Base-by-base conservation (phyloP, 2,113 vertebrate species). In the Rhinogobius similis region DNA sequence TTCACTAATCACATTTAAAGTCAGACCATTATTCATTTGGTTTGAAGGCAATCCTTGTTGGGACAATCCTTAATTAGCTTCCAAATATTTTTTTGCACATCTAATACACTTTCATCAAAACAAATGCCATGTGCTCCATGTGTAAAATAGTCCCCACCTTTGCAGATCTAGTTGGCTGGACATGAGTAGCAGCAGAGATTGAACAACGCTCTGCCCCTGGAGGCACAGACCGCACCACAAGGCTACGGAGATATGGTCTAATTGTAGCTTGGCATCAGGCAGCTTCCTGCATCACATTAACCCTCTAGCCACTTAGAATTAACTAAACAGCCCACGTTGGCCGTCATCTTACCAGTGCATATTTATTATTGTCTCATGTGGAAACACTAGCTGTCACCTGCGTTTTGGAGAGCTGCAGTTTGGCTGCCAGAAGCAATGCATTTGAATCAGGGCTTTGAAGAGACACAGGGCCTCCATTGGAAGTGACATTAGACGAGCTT, bases 401-500 rank as follows among this genome's bases (percentile, higher is more conserved):
- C 6, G 2, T 24, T 59, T 36, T 77, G 46, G 62, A 73, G 75
- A 81, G 48, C 61, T 44, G 65, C 59, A 53, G 21, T 74, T 83
- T 75, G 2, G 76, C 23, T 76, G 71, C 77, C 75, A 63, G 64
- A 62, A 68, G 72, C 58, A 12, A 67, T 29, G 2, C 55, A 53
- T 23, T 77, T 65, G 63, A 77, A 77, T 83, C 55, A 26, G 14
- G 24, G 24, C 66, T 26, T 72, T 38, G 67, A 76, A 29, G 61
- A 72, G 69, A 59, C 75, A 64, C 6, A 61, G 69, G 21, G 52
- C 23, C 65, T 83, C 68, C 24, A 69, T 83, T 80, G 56, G 46
- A 63, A 10, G 36, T 74, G 62, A 66, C 73, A 80, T 82, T 84
- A 71, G 68, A 78, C 80, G 77, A 77, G 80, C 79, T 84, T 79